Conservation (phyloP, 2,113 vertebrate genomes). For the Catagonus wagneri region DNA sequence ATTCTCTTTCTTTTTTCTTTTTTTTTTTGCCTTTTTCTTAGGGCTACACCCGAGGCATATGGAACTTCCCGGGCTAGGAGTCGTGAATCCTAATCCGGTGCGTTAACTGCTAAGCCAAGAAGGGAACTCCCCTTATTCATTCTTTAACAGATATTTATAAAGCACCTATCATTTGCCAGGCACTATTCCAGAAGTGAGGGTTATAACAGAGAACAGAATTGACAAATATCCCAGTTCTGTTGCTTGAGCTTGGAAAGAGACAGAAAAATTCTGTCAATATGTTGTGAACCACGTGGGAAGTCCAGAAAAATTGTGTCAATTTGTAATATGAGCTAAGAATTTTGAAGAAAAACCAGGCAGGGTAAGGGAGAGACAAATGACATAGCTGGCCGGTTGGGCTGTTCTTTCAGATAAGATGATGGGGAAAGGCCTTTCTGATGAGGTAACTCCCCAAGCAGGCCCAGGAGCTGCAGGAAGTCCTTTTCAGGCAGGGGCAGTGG, state of each 20-base stretch:
- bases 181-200: not conserved
- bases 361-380: not conserved
- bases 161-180: not conserved
- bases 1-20: no score
- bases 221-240: not conserved
- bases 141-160: not conserved
- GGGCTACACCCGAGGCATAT: no score
- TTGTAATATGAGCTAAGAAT: not conserved
- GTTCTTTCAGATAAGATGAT: not conserved
- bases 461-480: not conserved
- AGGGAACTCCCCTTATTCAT: not conserved
- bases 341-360: slow-evolving; percentile 8
- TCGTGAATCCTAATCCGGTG: no score
- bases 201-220: not conserved
- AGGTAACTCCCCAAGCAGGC: not conserved
- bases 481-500: not conserved
- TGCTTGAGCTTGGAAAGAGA: not conserved
- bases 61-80: no score
- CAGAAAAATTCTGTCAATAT: not conserved
- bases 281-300: no score
- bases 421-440: not conserved
- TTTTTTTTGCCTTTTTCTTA: no score
- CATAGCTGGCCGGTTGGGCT: not conserved
- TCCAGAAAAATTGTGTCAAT: no score
- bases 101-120: no score